Percentiles rank a stretch among this genome's conserved stretches.
Evolutionary conservation across 2,888 invertebrate genomes (phyloP).

Genomic region (Hypercompe scribonia): DNA sequence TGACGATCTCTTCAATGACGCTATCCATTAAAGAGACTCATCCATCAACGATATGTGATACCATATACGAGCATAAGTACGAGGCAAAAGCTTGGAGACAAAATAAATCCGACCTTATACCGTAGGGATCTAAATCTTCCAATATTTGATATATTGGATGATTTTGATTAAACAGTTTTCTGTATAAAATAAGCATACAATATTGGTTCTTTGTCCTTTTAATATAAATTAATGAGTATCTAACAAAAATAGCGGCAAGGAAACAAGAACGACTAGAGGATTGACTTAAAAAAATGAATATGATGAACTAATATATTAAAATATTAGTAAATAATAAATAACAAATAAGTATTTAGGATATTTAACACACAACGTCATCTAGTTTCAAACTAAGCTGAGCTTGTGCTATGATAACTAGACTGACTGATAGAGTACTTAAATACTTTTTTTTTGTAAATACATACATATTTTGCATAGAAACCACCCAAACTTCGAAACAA

Average conservation of each 20-base stretch:
- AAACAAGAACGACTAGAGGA: not conserved
- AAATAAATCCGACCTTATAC: conserved; percentile 54
- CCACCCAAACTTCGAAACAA: no score
- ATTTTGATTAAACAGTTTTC: not conserved
- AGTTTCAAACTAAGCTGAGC: no score
- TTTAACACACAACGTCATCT: no score
- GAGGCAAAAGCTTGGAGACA: conserved; percentile 55
- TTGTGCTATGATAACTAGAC: no score
- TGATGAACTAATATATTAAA: no score
- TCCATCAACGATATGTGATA: conserved; percentile 73
- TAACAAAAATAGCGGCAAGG: not conserved
- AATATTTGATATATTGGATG: conserved; percentile 38
- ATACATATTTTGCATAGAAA: no score
- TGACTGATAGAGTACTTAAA: no score
- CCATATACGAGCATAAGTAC: conserved; percentile 70
- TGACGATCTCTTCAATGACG: conserved; percentile 45
- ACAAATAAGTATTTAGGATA: no score
- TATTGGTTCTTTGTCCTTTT: not conserved
- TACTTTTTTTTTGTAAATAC: no score
- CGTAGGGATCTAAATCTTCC: conserved; percentile 46
- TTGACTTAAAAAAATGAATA: no score
- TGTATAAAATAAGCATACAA: not conserved
- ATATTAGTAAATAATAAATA: no score
- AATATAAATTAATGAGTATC: not conserved
- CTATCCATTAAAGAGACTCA: conserved; percentile 66